phyloP scores from a whole-genome alignment of 1,140 invertebrate genomes.

The Linepithema humile region DNA sequence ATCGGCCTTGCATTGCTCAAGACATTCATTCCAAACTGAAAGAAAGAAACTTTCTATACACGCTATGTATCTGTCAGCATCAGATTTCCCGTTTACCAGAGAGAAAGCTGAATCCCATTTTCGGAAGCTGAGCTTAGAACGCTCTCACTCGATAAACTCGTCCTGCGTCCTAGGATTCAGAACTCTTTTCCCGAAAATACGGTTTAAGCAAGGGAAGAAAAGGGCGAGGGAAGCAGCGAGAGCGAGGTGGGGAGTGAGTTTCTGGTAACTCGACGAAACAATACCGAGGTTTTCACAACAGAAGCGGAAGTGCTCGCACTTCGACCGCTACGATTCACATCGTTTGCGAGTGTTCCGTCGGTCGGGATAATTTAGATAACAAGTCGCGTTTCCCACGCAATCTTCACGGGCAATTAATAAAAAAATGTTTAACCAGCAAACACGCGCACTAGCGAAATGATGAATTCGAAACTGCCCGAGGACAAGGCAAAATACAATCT shows the following conservation, averaged over 20 bases:
- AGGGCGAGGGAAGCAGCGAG: background rate
- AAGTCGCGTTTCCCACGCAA: constrained; percentile 42
- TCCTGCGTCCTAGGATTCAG: constrained; percentile 16
- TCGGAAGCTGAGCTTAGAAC: constrained; percentile 12
- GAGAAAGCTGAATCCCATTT: constrained; percentile 52
- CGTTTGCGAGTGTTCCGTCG: constrained; percentile 46
- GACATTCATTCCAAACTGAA: background rate
- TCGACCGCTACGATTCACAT: background rate
- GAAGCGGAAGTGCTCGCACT: background rate
- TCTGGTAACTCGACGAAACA: constrained; percentile 42
- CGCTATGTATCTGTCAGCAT: background rate
- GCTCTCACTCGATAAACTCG: constrained; percentile 36
- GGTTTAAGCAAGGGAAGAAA: background rate
- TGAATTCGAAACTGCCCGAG: constrained; percentile 14
- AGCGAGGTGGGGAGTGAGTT: background rate
- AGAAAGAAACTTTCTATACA: background rate
- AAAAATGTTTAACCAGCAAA: constrained; percentile 47
- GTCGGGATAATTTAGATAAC: constrained; percentile 59
- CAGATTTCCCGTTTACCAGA: constrained; percentile 44
- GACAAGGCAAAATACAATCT: constrained; percentile 10
- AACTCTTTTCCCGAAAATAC: constrained; percentile 20
- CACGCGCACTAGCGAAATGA: constrained; percentile 8
- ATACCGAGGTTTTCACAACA: constrained; percentile 6
- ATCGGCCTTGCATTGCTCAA: background rate
- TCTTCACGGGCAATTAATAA: constrained; percentile 64